Evolutionary conservation across 1,140 invertebrate species (phyloP).

Genomic region (Cydia strobilella): DNA sequence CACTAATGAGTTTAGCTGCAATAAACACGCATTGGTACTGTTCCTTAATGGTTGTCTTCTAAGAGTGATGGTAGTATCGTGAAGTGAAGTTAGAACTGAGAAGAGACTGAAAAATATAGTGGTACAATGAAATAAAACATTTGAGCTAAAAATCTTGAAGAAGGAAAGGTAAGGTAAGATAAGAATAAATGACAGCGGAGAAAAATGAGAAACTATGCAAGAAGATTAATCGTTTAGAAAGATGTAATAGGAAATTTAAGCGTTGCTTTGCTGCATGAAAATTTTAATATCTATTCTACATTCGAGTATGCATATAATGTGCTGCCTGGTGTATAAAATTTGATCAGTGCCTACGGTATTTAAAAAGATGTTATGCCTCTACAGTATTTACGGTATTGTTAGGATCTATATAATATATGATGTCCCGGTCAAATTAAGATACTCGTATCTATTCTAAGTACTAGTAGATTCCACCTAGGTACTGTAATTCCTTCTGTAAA

Average conservation of each 20-base stretch:
- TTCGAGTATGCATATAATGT: not conserved
- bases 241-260: not conserved
- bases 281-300: not conserved
- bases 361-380: too few species aligned
- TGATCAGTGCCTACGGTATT: not conserved
- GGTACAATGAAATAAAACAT: slow-evolving; percentile 5
- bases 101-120: slow-evolving; percentile 22
- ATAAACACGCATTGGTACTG: not conserved
- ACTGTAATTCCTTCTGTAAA: too few species aligned
- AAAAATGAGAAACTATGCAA: not conserved
- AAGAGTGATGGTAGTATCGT: slow-evolving; percentile 32
- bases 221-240: slow-evolving; percentile 11
- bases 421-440: too few species aligned
- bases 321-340: not conserved
- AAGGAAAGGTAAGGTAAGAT: not conserved
- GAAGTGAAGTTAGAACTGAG: slow-evolving; percentile 6
- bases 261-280: slow-evolving; percentile 17
- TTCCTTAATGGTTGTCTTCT: slow-evolving; percentile 2
- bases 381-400: too few species aligned
- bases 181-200: not conserved
- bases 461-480: too few species aligned
- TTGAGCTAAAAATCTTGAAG: not conserved
- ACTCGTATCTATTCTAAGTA: too few species aligned
- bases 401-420: too few species aligned
- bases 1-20: slow-evolving; percentile 33